phyloP scores from a whole-genome alignment of 2,888 invertebrate genomes.

The Cephonodes hylas region DNA sequence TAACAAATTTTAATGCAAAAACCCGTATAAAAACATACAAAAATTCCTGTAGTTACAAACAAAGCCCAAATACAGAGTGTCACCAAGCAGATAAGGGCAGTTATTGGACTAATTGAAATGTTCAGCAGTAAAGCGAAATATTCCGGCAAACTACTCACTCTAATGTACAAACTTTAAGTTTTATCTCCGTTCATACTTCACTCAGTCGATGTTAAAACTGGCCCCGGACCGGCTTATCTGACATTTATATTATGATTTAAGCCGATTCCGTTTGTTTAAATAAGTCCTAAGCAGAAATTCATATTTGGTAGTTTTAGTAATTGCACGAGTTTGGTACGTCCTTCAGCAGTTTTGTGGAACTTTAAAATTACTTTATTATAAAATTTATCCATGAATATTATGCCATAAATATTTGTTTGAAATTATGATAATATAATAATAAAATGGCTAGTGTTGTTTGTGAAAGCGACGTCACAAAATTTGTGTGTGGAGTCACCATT shows the following conservation, averaged over 20 bases:
- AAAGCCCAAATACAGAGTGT: slow-evolving; percentile 24
- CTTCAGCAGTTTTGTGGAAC: not conserved
- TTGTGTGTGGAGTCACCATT: too few relatives aligned
- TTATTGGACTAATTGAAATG: slow-evolving; percentile 36
- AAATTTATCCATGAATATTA: too few relatives aligned
- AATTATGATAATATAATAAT: too few relatives aligned
- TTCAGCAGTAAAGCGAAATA: slow-evolving; percentile 15
- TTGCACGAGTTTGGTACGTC: not conserved
- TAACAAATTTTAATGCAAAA: not conserved
- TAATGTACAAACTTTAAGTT: slow-evolving; percentile 18
- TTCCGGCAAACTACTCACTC: slow-evolving; percentile 10
- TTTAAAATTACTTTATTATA: not conserved
- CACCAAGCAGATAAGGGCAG: slow-evolving; percentile 32
- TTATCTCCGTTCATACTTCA: not conserved
- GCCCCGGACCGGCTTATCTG: not conserved
- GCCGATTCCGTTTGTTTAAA: not conserved
- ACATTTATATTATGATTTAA: not conserved
- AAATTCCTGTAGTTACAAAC: not conserved
- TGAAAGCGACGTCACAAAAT: too few relatives aligned
- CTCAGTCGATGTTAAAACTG: not conserved
- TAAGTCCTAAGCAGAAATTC: not conserved
- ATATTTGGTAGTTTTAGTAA: not conserved
- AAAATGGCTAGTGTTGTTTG: too few relatives aligned
- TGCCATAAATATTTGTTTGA: too few relatives aligned
- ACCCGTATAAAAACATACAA: not conserved